Evolutionary conservation across 2,113 vertebrate genomes (phyloP).

Genomic region (Australoheros scitulus): DNA sequence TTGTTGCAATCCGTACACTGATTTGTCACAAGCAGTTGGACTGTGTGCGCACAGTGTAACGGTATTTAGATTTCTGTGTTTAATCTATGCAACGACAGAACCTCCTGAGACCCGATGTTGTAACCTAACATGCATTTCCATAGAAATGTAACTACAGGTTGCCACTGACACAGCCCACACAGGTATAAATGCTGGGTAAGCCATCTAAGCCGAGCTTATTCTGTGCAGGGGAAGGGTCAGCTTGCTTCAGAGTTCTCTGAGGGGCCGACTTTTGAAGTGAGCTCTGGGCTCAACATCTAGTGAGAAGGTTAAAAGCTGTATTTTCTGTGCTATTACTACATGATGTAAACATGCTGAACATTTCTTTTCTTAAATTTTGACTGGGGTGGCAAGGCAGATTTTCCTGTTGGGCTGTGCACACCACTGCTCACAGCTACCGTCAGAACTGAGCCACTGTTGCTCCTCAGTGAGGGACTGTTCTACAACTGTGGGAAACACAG

Average conservation of each 20-base stretch:
- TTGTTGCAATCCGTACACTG: not conserved
- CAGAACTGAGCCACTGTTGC: not conserved
- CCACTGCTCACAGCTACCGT: not conserved
- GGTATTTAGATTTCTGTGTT: not conserved
- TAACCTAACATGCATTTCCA: not conserved
- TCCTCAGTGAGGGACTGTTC: not conserved
- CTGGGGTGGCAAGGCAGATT: not conserved
- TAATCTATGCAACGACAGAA: not conserved
- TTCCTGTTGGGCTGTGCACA: not conserved
- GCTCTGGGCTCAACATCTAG: not conserved
- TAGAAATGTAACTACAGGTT: not conserved
- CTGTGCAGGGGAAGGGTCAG: not conserved
- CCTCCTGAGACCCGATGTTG: not conserved
- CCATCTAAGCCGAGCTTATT: not conserved
- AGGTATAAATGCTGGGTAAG: not conserved
- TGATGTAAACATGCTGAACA: not conserved
- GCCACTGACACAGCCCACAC: not conserved
- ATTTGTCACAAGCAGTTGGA: not conserved
- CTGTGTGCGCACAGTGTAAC: not conserved
- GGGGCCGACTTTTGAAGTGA: not conserved
- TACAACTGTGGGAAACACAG: not conserved
- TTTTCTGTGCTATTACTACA: not conserved
- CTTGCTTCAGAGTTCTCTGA: not conserved
- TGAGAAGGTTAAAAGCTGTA: not conserved
- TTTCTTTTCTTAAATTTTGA: not conserved